phyloP scores from a whole-genome alignment of 2,113 vertebrate species.

The Etheostoma cragini region DNA sequence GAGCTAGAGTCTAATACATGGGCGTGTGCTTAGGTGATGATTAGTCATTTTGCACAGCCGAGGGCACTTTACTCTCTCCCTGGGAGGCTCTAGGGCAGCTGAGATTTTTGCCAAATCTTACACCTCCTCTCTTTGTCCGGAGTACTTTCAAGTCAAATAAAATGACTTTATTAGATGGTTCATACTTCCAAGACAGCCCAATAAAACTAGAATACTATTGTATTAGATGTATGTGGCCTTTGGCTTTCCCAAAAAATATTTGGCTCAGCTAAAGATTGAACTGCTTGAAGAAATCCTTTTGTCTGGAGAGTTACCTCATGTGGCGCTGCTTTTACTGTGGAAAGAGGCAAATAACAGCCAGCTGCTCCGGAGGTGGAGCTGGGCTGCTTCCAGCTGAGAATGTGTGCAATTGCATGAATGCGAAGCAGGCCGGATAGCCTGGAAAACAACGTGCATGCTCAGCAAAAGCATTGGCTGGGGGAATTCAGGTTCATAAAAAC shows the following conservation, averaged over 20 bases:
- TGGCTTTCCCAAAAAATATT: conserved; percentile 34
- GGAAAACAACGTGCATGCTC: conserved; percentile 36
- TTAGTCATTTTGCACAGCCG: conserved; percentile 41
- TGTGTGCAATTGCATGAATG: conserved; percentile 35
- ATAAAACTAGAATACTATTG: conserved; percentile 51
- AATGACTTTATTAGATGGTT: conserved; percentile 55
- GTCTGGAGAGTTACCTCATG: conserved; percentile 41
- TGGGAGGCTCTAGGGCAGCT: conserved; percentile 29
- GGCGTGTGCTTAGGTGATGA: conserved; percentile 16
- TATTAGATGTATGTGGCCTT: conserved; percentile 39
- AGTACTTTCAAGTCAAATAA: conserved; percentile 55
- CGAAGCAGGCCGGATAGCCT: conserved; percentile 23
- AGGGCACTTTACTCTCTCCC: conserved; percentile 22
- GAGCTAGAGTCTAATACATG: conserved; percentile 3
- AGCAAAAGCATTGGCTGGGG: conserved; percentile 33
- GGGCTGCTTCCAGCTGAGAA: conserved; percentile 27
- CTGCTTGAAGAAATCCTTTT: conserved; percentile 26
- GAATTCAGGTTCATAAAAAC: conserved; percentile 56
- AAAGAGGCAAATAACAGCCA: conserved; percentile 41
- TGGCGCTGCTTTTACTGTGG: conserved; percentile 29
- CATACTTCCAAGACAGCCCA: conserved; percentile 44
- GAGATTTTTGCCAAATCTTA: conserved; percentile 12
- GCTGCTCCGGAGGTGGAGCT: conserved; percentile 56
- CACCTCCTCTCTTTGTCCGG: conserved; percentile 25
- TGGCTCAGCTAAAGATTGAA: conserved; percentile 24